Conservation (phyloP, 2,113 vertebrate genomes). For the Pogona vitticeps region DNA sequence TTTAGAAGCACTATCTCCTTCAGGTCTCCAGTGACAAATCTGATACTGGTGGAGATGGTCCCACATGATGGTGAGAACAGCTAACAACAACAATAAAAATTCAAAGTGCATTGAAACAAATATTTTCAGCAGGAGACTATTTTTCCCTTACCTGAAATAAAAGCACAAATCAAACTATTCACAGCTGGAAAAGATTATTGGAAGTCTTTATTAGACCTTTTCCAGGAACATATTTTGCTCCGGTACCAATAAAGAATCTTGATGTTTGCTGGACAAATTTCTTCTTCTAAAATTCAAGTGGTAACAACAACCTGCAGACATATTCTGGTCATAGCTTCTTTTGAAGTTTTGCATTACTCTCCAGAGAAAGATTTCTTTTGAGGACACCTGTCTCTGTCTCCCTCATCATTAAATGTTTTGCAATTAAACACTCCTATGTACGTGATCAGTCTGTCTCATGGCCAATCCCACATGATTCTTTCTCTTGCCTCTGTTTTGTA, state of each 20-base stretch:
- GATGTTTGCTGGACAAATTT: slow-evolving; percentile 2
- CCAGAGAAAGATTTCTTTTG: background rate
- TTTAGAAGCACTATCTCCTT: background rate
- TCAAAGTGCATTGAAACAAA: slow-evolving; percentile 28
- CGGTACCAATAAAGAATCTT: slow-evolving; percentile 16
- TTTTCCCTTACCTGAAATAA: slow-evolving; percentile 42
- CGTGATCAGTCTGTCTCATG: background rate
- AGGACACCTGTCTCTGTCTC: too few species aligned
- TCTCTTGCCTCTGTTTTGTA: background rate
- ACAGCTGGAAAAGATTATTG: slow-evolving; percentile 30
- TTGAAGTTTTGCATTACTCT: background rate
- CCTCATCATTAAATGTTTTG: background rate
- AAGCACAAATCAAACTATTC: slow-evolving; percentile 16
- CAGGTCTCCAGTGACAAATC: background rate
- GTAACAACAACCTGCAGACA: background rate
- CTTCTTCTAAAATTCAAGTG: background rate
- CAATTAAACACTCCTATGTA: too few species aligned
- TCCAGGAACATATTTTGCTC: slow-evolving; percentile 35
- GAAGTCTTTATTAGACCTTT: slow-evolving; percentile 23
- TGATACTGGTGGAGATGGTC: background rate
- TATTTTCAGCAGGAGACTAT: slow-evolving; percentile 6
- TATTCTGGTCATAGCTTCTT: background rate
- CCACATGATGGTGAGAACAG: slow-evolving; percentile 5
- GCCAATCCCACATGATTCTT: slow-evolving; percentile 3
- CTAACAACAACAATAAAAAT: background rate